These are phyloP conservation scores for Dynastes tityus DNA, from an alignment of 2,888 invertebrate genomes.

Conservation along the genomic window DNA sequence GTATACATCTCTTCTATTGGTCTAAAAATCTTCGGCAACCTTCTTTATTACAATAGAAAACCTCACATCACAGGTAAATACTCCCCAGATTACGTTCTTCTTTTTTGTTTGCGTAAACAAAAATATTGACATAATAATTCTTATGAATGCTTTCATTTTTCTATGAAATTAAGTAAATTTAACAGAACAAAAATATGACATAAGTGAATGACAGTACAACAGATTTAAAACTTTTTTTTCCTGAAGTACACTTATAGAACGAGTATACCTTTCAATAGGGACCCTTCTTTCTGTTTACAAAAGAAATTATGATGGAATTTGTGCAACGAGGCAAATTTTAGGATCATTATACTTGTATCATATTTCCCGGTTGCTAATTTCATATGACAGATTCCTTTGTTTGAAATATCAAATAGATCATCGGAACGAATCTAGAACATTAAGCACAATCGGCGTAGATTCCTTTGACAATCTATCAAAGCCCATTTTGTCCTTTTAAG, in stretches of 20 bases:
- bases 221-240: constrained; percentile 33
- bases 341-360: constrained; percentile 47
- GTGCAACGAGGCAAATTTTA: constrained; percentile 42
- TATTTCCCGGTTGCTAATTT: constrained; percentile 40
- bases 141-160: constrained; percentile 19
- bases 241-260: not conserved
- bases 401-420: not conserved
- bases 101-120: constrained; percentile 5
- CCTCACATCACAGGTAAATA: not conserved
- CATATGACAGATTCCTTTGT: not conserved
- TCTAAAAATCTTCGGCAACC: constrained; percentile 6
- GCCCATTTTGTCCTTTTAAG: constrained; percentile 37
- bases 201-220: constrained; percentile 51
- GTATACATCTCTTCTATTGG: constrained; percentile 24
- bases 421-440: constrained; percentile 18
- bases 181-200: constrained; percentile 50
- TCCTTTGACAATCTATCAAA: constrained; percentile 39
- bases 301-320: constrained; percentile 52
- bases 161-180: constrained; percentile 48
- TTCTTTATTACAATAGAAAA: not conserved
- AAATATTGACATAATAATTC: constrained; percentile 38
- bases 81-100: not conserved
- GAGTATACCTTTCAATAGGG: not conserved
- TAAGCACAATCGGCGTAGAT: constrained; percentile 20
- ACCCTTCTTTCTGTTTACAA: constrained; percentile 30